Conservation (phyloP, 2,797 vertebrate species). For the Sparus aurata region DNA sequence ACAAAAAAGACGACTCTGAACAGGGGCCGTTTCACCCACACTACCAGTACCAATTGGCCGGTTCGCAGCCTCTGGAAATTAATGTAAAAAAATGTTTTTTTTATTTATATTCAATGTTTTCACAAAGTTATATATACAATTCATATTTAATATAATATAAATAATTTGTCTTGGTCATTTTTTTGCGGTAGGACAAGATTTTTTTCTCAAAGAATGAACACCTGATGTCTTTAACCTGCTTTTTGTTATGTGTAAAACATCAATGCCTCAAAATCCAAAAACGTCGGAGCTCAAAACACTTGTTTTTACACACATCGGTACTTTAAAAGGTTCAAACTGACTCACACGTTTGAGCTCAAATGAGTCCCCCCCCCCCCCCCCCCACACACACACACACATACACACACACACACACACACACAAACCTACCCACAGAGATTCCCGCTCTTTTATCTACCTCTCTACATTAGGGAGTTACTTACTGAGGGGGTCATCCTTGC, state of each 20-base stretch:
- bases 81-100: not conserved
- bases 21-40: constrained; percentile 56
- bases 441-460: not conserved
- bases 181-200: not conserved
- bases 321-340: constrained; percentile 1
- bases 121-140: not conserved
- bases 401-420: too few relatives aligned
- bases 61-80: not conserved
- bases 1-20: constrained; percentile 68
- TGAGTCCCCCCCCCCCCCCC: too few relatives aligned
- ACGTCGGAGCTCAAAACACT: not conserved
- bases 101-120: not conserved
- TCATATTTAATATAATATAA: not conserved
- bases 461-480: constrained; percentile 74
- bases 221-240: constrained; percentile 22
- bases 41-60: not conserved
- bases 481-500: constrained; percentile 95
- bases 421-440: not conserved
- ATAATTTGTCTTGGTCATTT: not conserved
- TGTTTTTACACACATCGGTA: not conserved
- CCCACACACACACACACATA: too few relatives aligned
- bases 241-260: not conserved
- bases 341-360: not conserved
- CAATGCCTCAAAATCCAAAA: not conserved
- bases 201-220: not conserved